phyloP scores from a whole-genome alignment of 2,113 vertebrate species.

The Syngnathus typhle region DNA sequence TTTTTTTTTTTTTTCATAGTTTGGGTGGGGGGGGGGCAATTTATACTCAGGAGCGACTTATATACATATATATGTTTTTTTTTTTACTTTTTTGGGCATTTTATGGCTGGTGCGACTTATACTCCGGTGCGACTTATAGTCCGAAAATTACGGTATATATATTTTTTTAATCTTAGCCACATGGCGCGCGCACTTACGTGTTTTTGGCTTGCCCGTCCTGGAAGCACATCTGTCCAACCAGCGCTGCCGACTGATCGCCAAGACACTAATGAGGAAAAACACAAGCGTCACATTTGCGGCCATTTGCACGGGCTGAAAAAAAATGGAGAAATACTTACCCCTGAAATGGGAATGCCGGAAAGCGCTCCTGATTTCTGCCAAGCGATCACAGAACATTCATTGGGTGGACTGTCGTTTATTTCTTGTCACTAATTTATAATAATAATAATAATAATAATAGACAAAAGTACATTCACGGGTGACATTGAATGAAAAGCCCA shows the following conservation, averaged over 20 bases:
- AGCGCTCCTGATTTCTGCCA: slow-evolving; percentile 84
- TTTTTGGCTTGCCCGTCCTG: slow-evolving; percentile 90
- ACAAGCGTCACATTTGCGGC: neutral
- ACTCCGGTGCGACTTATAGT: too few species aligned
- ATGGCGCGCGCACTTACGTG: slow-evolving; percentile 72
- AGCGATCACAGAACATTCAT: neutral
- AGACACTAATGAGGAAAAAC: slow-evolving; percentile 43
- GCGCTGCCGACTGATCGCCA: slow-evolving; percentile 85
- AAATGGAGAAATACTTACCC: slow-evolving; percentile 72
- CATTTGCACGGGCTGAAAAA: neutral
- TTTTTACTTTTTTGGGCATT: too few species aligned
- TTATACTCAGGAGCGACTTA: too few species aligned
- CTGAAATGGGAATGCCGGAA: slow-evolving; percentile 88
- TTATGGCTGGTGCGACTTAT: too few species aligned
- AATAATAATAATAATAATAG: neutral
- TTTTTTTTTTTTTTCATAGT: too few species aligned
- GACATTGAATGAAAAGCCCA: neutral
- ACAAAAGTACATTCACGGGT: neutral
- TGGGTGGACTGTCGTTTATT: neutral
- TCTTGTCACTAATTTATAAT: neutral
- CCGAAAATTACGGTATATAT: too few species aligned
- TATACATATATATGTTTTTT: too few species aligned
- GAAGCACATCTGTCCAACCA: slow-evolving; percentile 95
- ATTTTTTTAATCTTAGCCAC: neutral
- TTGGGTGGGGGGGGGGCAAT: too few species aligned